Evolutionary conservation across 2,888 invertebrate genomes (phyloP).

Genomic region (Cerceris rybyensis): DNA sequence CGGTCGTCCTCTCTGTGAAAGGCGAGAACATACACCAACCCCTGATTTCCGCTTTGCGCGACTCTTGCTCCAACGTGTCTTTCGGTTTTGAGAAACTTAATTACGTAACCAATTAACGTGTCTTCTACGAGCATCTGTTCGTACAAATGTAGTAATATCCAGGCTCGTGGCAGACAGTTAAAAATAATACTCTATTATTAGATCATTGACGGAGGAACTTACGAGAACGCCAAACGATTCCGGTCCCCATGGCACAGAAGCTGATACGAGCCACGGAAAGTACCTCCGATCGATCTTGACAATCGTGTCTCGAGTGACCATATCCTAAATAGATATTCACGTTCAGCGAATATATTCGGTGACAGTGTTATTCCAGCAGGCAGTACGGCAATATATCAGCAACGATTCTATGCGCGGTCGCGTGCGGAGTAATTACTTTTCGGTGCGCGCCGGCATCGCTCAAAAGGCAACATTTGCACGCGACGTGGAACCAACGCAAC

Average conservation of each 20-base stretch:
- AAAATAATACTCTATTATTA: no score
- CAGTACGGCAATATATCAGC: constrained; percentile 52
- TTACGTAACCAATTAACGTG: constrained; percentile 1
- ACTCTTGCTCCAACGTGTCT: background rate
- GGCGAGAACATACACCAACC: constrained; percentile 48
- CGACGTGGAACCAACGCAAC: constrained; percentile 49
- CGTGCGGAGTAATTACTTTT: constrained; percentile 73
- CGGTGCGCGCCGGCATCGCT: constrained; percentile 60
- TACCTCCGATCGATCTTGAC: constrained; percentile 35
- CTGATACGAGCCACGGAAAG: background rate
- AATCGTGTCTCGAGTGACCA: constrained; percentile 32
- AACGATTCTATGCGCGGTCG: constrained; percentile 67
- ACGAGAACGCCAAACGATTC: no score
- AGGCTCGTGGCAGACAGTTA: no score
- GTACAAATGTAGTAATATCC: no score
- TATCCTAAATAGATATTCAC: constrained; percentile 20
- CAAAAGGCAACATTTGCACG: constrained; percentile 70
- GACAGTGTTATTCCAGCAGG: constrained; percentile 60
- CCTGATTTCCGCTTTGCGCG: constrained; percentile 46
- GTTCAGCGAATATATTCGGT: constrained; percentile 46
- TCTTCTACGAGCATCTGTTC: background rate
- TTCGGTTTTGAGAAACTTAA: background rate
- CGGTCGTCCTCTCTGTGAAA: constrained; percentile 40
- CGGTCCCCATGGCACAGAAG: no score
- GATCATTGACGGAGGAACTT: no score